Evolutionary conservation across 2,888 invertebrate genomes (phyloP).

Genomic region (Mystacides longicornis): DNA sequence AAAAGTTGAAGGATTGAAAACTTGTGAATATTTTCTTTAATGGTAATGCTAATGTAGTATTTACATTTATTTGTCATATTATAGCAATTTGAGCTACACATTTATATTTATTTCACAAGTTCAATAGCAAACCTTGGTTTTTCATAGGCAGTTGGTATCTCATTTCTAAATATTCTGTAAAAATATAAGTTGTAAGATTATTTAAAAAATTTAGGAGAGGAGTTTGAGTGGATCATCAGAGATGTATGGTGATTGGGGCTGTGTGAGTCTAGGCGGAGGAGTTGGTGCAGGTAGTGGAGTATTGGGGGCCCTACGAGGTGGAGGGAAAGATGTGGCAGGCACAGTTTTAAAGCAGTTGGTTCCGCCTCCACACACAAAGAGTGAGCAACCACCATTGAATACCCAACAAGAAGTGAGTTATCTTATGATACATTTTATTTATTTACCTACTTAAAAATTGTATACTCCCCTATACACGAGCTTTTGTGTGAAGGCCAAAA

Average conservation of each 20-base stretch:
- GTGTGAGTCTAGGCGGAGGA: slow-evolving; percentile 63
- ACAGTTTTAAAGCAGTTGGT: slow-evolving; percentile 75
- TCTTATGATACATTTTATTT: too few relatives aligned
- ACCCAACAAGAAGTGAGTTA: slow-evolving; percentile 71
- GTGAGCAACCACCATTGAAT: slow-evolving; percentile 72
- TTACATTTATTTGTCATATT: too few relatives aligned
- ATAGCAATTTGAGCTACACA: too few relatives aligned
- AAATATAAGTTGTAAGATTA: not conserved
- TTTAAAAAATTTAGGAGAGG: slow-evolving; percentile 19
- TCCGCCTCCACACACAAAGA: slow-evolving; percentile 66
- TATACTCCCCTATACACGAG: too few relatives aligned
- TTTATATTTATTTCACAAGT: slow-evolving; percentile 45
- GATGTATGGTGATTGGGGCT: slow-evolving; percentile 83
- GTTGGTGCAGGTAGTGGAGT: slow-evolving; percentile 69
- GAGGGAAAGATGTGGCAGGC: slow-evolving; percentile 74
- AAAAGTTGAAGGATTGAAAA: too few relatives aligned
- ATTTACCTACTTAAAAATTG: too few relatives aligned
- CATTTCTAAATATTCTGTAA: not conserved
- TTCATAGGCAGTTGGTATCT: too few relatives aligned
- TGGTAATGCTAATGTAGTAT: too few relatives aligned
- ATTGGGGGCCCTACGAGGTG: slow-evolving; percentile 66
- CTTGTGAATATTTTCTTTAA: too few relatives aligned
- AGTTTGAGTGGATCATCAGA: slow-evolving; percentile 34
- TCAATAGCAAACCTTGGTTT: too few relatives aligned
- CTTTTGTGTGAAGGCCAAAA: too few relatives aligned